Evolutionary conservation across 2,888 invertebrate genomes (phyloP).

Genomic region (Acrobasis repandana): DNA sequence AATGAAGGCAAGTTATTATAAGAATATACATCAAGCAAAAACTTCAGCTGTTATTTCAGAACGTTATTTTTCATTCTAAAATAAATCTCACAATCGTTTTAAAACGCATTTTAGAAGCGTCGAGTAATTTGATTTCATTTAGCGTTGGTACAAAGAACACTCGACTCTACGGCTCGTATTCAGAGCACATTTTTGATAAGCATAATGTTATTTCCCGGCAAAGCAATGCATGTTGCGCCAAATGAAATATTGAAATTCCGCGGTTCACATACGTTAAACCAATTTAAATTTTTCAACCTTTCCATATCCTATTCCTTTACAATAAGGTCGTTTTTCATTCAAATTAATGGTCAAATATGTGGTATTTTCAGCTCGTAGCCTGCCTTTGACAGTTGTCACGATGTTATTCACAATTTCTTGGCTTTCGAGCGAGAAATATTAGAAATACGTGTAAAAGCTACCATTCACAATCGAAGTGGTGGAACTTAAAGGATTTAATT

Average conservation of each 20-base stretch:
- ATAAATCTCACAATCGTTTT: slow-evolving; percentile 32
- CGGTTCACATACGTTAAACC: slow-evolving; percentile 42
- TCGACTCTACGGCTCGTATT: slow-evolving; percentile 27
- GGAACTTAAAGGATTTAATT: slow-evolving; percentile 8
- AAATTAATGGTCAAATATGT: slow-evolving; percentile 24
- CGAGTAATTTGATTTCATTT: slow-evolving; percentile 37
- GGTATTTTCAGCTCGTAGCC: slow-evolving; percentile 42
- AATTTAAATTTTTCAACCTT: slow-evolving; percentile 27
- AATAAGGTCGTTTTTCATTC: slow-evolving; percentile 36
- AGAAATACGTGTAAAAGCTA: slow-evolving; percentile 23
- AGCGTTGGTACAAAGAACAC: slow-evolving; percentile 22
- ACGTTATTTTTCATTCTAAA: slow-evolving; percentile 26
- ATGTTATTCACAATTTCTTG: slow-evolving; percentile 47
- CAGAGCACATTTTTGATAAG: slow-evolving; percentile 32
- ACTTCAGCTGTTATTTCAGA: slow-evolving; percentile 23
- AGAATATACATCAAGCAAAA: neutral
- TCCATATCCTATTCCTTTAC: slow-evolving; percentile 21
- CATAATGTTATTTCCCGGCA: slow-evolving; percentile 35
- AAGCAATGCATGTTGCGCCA: slow-evolving; percentile 49
- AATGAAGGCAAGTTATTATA: neutral
- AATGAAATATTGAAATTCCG: slow-evolving; percentile 64
- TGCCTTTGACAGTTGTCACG: slow-evolving; percentile 61
- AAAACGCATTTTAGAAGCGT: slow-evolving; percentile 31
- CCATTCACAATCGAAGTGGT: neutral
- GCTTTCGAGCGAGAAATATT: slow-evolving; percentile 42